Conservation (phyloP, 2,888 invertebrate genomes). For the Coremacera marginata region DNA sequence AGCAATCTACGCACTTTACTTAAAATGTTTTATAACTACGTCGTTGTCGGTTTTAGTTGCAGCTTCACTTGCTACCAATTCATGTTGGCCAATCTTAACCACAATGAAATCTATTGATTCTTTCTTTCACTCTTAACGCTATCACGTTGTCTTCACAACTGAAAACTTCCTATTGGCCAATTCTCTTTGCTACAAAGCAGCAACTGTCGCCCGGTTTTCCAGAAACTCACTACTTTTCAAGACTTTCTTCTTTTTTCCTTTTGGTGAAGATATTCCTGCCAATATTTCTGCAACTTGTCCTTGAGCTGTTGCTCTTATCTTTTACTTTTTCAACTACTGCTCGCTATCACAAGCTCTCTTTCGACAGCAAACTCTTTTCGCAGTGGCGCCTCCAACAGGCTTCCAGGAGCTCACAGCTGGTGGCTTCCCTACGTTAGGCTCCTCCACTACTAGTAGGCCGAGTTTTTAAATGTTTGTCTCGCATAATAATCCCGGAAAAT, state of each 20-base stretch:
- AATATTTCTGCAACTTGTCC: neutral
- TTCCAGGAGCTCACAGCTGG: conserved; percentile 46
- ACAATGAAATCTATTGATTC: conserved; percentile 43
- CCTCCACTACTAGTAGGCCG: neutral
- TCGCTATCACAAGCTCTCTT: conserved; percentile 11
- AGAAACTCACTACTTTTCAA: too few species aligned
- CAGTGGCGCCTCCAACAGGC: conserved; percentile 63
- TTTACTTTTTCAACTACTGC: neutral
- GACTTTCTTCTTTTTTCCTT: too few species aligned
- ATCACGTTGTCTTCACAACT: neutral
- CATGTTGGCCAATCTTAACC: conserved; percentile 36
- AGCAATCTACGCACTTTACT: conserved; percentile 27
- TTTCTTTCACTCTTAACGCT: conserved; percentile 13
- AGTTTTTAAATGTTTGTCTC: conserved; percentile 18
- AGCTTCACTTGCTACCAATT: conserved; percentile 31
- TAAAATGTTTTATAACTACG: neutral
- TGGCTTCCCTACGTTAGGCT: neutral
- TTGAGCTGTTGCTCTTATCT: neutral
- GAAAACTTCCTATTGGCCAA: too few species aligned
- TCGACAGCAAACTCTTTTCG: conserved; percentile 5
- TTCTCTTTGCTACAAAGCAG: too few species aligned
- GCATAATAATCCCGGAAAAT: conserved; percentile 19
- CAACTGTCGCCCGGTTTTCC: too few species aligned
- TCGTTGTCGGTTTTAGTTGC: neutral
- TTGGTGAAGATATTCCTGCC: too few species aligned